phyloP scores from a whole-genome alignment of 2,113 vertebrate genomes.

The Raja brachyura region DNA sequence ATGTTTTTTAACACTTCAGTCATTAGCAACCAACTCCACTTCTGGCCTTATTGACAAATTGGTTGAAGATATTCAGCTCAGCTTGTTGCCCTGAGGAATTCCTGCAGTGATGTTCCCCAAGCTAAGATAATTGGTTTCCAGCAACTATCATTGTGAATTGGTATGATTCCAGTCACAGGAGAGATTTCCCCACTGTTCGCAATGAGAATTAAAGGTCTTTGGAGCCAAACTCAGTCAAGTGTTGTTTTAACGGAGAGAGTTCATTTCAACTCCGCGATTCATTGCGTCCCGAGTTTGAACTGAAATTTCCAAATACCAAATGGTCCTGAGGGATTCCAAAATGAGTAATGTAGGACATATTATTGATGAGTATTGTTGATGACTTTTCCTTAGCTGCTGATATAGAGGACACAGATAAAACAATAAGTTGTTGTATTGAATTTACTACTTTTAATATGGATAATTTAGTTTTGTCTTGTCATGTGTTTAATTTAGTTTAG shows the following conservation, averaged over 20 bases:
- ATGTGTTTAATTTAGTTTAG: no score
- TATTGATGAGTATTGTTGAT: not conserved
- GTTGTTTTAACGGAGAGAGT: not conserved
- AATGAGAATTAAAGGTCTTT: not conserved
- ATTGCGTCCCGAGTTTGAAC: not conserved
- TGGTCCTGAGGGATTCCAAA: not conserved
- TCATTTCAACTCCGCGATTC: not conserved
- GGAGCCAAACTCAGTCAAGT: not conserved
- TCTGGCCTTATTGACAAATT: not conserved
- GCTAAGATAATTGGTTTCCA: not conserved
- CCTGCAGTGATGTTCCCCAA: not conserved
- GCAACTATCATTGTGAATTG: not conserved
- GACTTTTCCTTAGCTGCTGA: not conserved
- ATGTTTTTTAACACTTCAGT: not conserved
- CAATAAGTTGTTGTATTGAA: not conserved
- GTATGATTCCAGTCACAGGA: not conserved
- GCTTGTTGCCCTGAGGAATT: not conserved
- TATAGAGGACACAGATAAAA: not conserved
- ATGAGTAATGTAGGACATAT: not conserved
- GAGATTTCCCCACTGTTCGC: not conserved
- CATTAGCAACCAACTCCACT: not conserved
- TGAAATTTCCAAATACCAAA: not conserved
- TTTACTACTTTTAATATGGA: not conserved
- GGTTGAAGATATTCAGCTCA: not conserved
- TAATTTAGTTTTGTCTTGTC: no score